These are phyloP conservation scores for Actinernus sp. DNA, from an alignment of 92 coral and sea anemone genomes.

Conservation along the genomic window DNA sequence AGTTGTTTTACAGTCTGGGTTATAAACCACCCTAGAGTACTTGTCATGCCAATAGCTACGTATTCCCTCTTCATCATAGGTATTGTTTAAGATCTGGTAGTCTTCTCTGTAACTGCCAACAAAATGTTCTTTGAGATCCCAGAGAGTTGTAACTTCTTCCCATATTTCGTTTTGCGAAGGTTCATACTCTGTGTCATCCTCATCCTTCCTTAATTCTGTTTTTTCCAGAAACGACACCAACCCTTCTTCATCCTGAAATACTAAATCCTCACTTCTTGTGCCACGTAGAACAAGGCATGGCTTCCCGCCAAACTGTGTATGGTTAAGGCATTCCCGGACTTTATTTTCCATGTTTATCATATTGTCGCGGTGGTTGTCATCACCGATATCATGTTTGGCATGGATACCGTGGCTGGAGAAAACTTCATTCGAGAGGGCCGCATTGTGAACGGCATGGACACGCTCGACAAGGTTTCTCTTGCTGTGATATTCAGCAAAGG, in stretches of 20 bases:
- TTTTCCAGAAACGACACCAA: constrained; percentile 1
- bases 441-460: neutral
- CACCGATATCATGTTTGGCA: neutral
- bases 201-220: neutral
- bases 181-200: neutral
- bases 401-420: neutral
- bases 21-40: neutral
- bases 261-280: too few relatives aligned
- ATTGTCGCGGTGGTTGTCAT: neutral
- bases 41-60: constrained; percentile 13
- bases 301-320: neutral
- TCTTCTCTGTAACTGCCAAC: constrained; percentile 1
- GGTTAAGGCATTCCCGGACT: neutral
- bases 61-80: neutral
- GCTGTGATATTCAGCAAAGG: constrained; percentile 41
- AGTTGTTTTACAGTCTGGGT: neutral
- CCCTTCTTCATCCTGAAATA: too few relatives aligned
- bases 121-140: constrained; percentile 9
- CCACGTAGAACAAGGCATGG: neutral
- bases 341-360: neutral
- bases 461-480: neutral
- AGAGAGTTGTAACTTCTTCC: neutral
- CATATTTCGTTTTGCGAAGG: neutral
- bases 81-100: neutral
- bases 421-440: neutral